Conservation (phyloP, 2,113 vertebrate species). For the Hippoglossus stenolepis region DNA sequence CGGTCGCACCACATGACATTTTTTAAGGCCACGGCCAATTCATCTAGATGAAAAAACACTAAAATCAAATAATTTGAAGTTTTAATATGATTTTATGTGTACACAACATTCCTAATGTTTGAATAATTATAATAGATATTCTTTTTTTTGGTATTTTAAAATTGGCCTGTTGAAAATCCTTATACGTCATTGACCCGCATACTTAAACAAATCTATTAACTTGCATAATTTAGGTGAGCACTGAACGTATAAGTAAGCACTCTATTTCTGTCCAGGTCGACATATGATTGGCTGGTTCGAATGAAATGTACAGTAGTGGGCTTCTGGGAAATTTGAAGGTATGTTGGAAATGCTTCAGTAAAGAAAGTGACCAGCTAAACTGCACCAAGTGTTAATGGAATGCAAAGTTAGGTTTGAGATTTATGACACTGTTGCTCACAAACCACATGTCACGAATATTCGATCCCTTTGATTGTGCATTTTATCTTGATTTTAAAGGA, state of each 20-base stretch:
- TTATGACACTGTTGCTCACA: not conserved
- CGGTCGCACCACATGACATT: too few relatives aligned
- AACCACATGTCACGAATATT: not conserved
- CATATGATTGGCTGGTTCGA: not conserved
- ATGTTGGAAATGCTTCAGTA: not conserved
- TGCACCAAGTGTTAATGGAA: not conserved
- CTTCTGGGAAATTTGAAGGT: not conserved
- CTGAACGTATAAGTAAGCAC: not conserved
- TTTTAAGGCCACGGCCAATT: too few relatives aligned
- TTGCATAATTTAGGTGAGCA: slow-evolving; percentile 35
- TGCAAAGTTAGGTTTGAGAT: not conserved
- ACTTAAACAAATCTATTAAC: slow-evolving; percentile 26
- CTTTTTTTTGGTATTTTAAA: too few relatives aligned
- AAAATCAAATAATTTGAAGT: too few relatives aligned
- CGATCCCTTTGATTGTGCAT: not conserved
- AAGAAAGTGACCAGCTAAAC: not conserved
- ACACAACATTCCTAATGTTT: too few relatives aligned
- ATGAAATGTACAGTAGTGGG: not conserved
- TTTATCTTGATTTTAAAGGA: not conserved
- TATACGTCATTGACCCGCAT: not conserved
- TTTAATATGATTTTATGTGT: too few relatives aligned
- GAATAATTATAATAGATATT: too few relatives aligned
- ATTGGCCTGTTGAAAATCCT: too few relatives aligned
- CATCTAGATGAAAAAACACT: too few relatives aligned
- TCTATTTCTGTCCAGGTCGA: not conserved